A percentile compares a stretch with the other conserved stretches of the same genome.
These are phyloP conservation scores for Brachionus asplanchnoidis DNA, from an alignment of 1,140 invertebrate genomes.

Conservation along the genomic window DNA sequence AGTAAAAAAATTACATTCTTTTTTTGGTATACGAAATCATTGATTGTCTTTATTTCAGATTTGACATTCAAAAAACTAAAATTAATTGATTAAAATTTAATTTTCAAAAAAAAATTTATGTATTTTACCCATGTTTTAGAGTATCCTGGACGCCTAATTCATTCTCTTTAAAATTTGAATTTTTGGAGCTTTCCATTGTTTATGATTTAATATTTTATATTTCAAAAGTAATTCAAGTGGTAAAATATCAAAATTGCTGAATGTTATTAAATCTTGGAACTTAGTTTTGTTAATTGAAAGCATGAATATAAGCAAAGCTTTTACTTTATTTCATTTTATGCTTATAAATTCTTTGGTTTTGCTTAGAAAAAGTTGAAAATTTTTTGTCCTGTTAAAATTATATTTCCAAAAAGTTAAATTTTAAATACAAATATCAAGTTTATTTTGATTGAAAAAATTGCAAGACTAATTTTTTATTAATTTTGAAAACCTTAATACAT, in stretches of 20 bases:
- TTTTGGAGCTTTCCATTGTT: background rate
- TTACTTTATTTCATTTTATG: too few relatives aligned
- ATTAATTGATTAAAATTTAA: background rate
- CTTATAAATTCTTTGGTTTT: too few relatives aligned
- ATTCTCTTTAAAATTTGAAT: slow-evolving; percentile 3
- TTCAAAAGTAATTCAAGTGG: background rate
- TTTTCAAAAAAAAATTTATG: too few relatives aligned
- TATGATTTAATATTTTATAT: background rate
- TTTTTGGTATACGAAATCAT: slow-evolving; percentile 3
- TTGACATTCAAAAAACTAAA: slow-evolving; percentile 8
- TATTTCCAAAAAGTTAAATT: background rate
- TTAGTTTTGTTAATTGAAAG: background rate
- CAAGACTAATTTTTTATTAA: background rate
- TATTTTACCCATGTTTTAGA: slow-evolving; percentile 1
- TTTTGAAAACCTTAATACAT: background rate
- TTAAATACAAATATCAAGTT: background rate
- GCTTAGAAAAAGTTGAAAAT: too few relatives aligned
- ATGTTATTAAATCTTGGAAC: background rate
- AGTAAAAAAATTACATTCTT: background rate
- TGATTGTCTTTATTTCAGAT: background rate
- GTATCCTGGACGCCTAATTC: slow-evolving; percentile 32
- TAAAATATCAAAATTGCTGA: background rate
- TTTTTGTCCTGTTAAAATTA: too few relatives aligned
- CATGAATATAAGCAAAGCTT: too few relatives aligned
- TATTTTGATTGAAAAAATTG: background rate